phyloP scores from a whole-genome alignment of 1,140 invertebrate genomes.

The Diorhabda carinulata region DNA sequence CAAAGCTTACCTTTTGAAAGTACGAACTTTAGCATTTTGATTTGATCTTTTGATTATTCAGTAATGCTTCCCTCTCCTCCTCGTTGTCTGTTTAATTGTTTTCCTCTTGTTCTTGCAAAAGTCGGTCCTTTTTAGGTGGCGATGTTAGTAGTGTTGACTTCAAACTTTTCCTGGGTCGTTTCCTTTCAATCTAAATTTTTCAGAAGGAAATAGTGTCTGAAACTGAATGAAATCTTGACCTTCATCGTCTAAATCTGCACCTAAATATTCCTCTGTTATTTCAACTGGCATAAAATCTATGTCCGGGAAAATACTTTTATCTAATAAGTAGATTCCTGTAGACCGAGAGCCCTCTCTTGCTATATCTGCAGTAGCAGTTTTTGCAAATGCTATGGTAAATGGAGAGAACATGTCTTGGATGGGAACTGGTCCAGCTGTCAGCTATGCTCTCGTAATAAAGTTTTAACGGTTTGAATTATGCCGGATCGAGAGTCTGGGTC shows the following conservation, averaged over 20 bases:
- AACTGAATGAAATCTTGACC: not conserved
- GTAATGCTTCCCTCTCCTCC: too few species aligned
- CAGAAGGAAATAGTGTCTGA: not conserved
- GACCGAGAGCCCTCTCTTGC: constrained; percentile 37
- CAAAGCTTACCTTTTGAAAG: too few species aligned
- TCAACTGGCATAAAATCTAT: constrained; percentile 21
- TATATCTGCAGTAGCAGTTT: constrained; percentile 31
- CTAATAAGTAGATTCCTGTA: constrained; percentile 38
- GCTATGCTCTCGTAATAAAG: constrained; percentile 14
- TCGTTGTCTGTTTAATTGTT: too few species aligned
- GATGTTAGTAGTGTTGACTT: not conserved
- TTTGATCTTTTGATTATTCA: too few species aligned
- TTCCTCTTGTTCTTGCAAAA: not conserved
- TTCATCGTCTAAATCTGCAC: not conserved
- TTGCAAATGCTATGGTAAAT: constrained; percentile 34
- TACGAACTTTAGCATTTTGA: too few species aligned
- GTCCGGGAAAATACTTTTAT: constrained; percentile 36
- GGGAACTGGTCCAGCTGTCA: constrained; percentile 17
- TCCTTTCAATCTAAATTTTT: not conserved
- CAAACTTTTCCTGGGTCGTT: not conserved
- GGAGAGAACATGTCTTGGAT: constrained; percentile 23
- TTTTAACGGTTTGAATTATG: constrained; percentile 20
- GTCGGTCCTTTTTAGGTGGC: not conserved
- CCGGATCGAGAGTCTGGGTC: constrained; percentile 24
- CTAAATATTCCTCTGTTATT: not conserved